Conservation (phyloP, 2,888 invertebrate species). For the Trypoxylon attenuatum region DNA sequence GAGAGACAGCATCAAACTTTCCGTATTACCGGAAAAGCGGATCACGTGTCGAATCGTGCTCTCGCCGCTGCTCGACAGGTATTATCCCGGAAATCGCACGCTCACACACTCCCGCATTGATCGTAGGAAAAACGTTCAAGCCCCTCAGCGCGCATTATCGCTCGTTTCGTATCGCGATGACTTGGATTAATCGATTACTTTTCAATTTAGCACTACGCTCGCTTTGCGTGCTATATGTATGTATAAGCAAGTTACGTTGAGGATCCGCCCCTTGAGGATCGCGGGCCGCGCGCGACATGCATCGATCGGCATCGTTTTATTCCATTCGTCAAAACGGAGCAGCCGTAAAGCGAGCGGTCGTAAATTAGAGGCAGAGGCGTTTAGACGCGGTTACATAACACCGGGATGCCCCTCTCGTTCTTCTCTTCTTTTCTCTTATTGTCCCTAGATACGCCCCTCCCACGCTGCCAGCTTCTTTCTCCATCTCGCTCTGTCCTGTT, state of each 20-base stretch:
- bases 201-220: not conserved
- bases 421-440: not conserved
- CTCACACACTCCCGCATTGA: no score
- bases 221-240: constrained; percentile 6
- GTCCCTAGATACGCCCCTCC: not conserved
- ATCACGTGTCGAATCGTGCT: not conserved
- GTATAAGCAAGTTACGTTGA: constrained; percentile 18
- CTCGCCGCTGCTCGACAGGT: not conserved
- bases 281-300: not conserved
- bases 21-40: not conserved
- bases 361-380: constrained; percentile 18
- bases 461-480: not conserved
- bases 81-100: not conserved
- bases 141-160: not conserved
- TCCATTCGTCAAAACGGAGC: constrained; percentile 2
- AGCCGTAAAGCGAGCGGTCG: constrained; percentile 12
- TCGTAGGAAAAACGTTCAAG: not conserved
- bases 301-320: constrained; percentile 15
- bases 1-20: not conserved
- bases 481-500: not conserved
- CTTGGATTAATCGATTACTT: not conserved
- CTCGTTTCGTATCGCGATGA: not conserved
- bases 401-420: not conserved
- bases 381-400: constrained; percentile 29
- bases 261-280: not conserved